phyloP scores from a whole-genome alignment of 2,888 invertebrate genomes.

The Ganaspis brasiliensis region DNA sequence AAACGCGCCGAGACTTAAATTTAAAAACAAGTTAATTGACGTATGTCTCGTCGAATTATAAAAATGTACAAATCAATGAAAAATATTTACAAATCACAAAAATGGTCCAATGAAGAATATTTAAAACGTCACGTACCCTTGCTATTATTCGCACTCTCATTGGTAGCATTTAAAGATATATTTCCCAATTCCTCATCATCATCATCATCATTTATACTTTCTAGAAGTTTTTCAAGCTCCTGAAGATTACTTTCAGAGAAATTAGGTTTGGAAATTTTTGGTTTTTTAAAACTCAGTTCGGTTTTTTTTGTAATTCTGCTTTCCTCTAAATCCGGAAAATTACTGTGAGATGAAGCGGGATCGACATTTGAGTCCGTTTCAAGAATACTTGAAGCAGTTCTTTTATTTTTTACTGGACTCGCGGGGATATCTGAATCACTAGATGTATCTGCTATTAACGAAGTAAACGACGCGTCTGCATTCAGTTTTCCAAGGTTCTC shows the following conservation, averaged over 20 bases:
- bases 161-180: conserved; percentile 14
- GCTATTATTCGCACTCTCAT: conserved; percentile 24
- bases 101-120: neutral
- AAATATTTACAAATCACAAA: no score
- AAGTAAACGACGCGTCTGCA: neutral
- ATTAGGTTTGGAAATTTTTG: conserved; percentile 2
- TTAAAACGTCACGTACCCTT: conserved; percentile 31
- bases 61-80: no score
- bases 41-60: no score
- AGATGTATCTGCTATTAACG: neutral
- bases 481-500: neutral
- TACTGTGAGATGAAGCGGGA: neutral
- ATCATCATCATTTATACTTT: neutral
- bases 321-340: neutral
- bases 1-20: no score
- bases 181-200: conserved; percentile 4
- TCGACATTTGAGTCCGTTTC: neutral
- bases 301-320: neutral
- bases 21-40: no score
- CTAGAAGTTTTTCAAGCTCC: conserved; percentile 20
- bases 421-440: neutral
- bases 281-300: neutral
- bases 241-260: neutral
- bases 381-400: neutral
- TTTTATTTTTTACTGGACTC: neutral